Conservation (phyloP, 1,140 invertebrate species). For the Tetragnatha versicolor region DNA sequence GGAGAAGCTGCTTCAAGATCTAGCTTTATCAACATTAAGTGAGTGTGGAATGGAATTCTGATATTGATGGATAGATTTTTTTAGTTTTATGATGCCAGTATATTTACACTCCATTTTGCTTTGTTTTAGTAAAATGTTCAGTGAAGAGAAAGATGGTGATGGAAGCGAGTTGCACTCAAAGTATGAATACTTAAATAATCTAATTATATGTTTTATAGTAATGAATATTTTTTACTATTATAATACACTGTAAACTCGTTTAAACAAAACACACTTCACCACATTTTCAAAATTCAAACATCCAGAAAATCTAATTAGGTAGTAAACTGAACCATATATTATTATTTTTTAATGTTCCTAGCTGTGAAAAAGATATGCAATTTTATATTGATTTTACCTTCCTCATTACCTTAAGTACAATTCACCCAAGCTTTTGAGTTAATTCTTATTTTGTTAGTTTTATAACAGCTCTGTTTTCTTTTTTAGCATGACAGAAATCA, state of each 20-base stretch:
- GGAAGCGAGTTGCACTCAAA: slow-evolving; percentile 30
- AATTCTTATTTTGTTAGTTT: not conserved
- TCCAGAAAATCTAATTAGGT: not conserved
- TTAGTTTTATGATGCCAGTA: not conserved
- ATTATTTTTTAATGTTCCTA: not conserved
- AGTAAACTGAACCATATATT: not conserved
- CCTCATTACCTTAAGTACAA: too few species aligned
- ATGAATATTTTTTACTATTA: too few species aligned
- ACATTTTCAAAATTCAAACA: not conserved
- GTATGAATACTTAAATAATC: slow-evolving; percentile 22
- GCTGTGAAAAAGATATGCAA: not conserved
- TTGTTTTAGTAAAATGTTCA: slow-evolving; percentile 46
- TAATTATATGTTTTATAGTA: too few species aligned
- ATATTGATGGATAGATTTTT: not conserved
- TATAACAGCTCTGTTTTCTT: not conserved
- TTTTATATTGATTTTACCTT: too few species aligned
- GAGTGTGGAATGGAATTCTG: not conserved
- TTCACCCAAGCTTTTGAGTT: too few species aligned
- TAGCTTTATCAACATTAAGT: slow-evolving; percentile 49
- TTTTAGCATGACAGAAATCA: slow-evolving; percentile 63
- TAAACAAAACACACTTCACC: not conserved
- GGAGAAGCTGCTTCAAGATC: slow-evolving; percentile 46
- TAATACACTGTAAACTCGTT: not conserved
- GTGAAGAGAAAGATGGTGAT: slow-evolving; percentile 39
- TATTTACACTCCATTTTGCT: not conserved